phyloP scores from a whole-genome alignment of 1,140 invertebrate genomes.

The Rhopalosiphum padi region DNA sequence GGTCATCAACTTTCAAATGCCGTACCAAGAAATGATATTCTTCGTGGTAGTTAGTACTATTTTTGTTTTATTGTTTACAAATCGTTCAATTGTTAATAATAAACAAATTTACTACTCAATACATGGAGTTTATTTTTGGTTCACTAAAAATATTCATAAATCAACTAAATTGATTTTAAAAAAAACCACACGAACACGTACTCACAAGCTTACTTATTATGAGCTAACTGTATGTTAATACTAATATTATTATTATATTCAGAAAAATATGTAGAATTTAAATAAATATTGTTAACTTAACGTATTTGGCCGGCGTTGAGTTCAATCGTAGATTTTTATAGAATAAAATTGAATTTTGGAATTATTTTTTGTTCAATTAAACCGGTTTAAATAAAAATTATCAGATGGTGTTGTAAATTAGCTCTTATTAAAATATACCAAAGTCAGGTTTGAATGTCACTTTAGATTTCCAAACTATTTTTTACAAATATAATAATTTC shows the following conservation, averaged over 20 bases:
- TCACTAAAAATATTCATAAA: neutral
- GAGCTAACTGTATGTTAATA: neutral
- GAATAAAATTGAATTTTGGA: too few relatives aligned
- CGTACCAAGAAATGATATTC: neutral
- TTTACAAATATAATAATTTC: neutral
- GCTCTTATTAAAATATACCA: neutral
- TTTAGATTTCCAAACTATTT: neutral
- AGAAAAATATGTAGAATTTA: neutral
- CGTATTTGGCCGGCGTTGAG: too few relatives aligned
- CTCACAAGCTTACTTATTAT: neutral
- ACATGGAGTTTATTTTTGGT: neutral
- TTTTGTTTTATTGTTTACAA: neutral
- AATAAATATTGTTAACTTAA: neutral
- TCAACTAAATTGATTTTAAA: neutral
- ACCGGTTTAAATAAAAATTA: neutral
- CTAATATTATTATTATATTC: neutral
- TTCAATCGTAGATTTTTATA: neutral
- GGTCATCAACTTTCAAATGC: neutral
- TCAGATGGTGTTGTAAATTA: neutral
- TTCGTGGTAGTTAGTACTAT: neutral
- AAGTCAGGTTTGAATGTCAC: neutral
- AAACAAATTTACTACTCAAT: neutral
- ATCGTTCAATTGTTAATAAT: neutral
- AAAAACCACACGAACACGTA: neutral
- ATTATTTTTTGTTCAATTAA: too few relatives aligned